phyloP scores from a whole-genome alignment of 2,888 invertebrate genomes.

The Epinotia bilunana region DNA sequence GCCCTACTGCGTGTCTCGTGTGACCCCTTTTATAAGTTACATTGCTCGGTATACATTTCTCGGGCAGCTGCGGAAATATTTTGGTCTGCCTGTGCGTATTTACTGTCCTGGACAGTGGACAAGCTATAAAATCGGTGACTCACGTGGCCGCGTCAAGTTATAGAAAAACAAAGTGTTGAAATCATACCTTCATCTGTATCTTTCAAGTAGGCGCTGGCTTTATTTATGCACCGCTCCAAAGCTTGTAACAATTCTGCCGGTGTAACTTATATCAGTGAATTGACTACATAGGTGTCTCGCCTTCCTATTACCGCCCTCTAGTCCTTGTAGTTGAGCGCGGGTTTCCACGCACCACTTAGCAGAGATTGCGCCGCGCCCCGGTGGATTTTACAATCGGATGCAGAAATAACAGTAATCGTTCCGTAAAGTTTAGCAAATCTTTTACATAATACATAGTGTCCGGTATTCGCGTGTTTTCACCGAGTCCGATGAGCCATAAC shows the following conservation, averaged over 20 bases:
- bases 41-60: not conserved
- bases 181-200: no score
- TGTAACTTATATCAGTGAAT: constrained; percentile 9
- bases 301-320: not conserved
- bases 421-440: constrained; percentile 5
- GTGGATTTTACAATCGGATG: constrained; percentile 18
- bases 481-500: not conserved
- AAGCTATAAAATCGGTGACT: no score
- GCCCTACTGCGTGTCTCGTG: not conserved
- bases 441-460: constrained; percentile 6
- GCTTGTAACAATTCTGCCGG: not conserved
- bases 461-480: not conserved
- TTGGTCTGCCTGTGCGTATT: no score
- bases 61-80: not conserved
- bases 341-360: constrained; percentile 8
- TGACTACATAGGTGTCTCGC: not conserved
- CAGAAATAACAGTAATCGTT: constrained; percentile 12
- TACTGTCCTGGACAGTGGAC: no score
- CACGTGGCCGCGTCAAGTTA: no score
- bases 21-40: not conserved
- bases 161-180: no score
- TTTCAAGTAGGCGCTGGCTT: not conserved
- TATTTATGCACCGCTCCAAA: not conserved
- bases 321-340: constrained; percentile 1
- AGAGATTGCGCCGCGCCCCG: constrained; percentile 27